A percentile compares a stretch with the other conserved stretches of the same genome.
phyloP scores from a whole-genome alignment of 2,113 vertebrate species.

The Typhlomys cinereus region DNA sequence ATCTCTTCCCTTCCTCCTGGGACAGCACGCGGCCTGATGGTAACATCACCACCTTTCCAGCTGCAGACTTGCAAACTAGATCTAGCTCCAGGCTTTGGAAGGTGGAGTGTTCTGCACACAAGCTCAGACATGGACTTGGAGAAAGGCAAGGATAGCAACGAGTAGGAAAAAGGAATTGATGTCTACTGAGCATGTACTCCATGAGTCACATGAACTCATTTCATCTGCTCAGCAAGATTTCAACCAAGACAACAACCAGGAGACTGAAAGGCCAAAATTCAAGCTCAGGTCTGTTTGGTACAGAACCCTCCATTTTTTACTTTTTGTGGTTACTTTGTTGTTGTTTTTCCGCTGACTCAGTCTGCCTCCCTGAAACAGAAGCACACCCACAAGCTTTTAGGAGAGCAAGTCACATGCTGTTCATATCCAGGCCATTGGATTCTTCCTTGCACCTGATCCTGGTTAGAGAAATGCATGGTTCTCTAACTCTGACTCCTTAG shows the following conservation, averaged over 20 bases:
- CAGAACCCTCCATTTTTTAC: too few relatives aligned
- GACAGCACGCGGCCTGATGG: neutral
- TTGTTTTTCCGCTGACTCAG: neutral
- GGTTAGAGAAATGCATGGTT: neutral
- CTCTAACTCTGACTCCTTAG: neutral
- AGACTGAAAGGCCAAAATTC: neutral
- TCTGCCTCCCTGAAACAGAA: neutral
- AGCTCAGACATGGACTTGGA: neutral
- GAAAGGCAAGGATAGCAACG: neutral
- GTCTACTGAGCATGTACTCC: neutral
- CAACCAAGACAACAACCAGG: neutral
- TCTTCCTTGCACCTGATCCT: neutral
- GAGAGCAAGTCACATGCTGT: neutral
- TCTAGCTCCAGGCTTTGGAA: neutral
- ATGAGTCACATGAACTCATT: too few relatives aligned
- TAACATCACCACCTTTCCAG: neutral
- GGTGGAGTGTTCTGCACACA: too few relatives aligned
- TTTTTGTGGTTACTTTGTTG: neutral
- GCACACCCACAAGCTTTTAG: neutral
- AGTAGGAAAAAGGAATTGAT: neutral
- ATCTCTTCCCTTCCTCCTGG: neutral
- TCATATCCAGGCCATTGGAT: neutral
- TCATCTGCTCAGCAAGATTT: neutral
- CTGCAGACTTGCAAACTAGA: accelerated
- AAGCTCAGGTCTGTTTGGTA: neutral